Base-by-base conservation (phyloP, 2,797 vertebrate species). In the Telmatherina bonti region DNA sequence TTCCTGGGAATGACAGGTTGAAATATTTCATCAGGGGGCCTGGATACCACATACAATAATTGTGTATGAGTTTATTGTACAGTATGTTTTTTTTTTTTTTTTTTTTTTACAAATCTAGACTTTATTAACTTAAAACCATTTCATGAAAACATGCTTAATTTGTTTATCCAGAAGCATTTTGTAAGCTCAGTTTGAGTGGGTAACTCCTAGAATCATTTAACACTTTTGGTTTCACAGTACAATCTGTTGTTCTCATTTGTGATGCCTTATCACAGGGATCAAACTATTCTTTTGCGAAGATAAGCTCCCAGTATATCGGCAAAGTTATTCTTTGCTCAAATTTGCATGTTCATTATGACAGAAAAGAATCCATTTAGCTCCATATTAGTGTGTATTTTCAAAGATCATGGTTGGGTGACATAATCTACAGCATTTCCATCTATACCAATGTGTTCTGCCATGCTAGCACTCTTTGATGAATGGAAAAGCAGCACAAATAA, bases 191-290 rank as follows among this genome's bases (percentile, higher is more conserved):
- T 58, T 31, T 5, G 56, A 62, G 61, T 9, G 33, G 56, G 80
- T 78, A 68, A 68, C 76, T 58, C 62, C 69, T 77, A 72, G 67
- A 81, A 84, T 78, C 67, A 82, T 62, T 62, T 59, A 74, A 86
- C 72, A 79, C 79, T 77, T 62, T 58, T 43, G 27, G 52, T 62
- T 75, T 57, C 74, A 70, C 26, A 26, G 61, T 52, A 33, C 58
- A 58, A 51, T 74, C 58, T 64, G n/a, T 66, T 70, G 49, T 62
- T 56, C 83, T 84, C 76, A 74, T 72, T 74, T 70, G 58, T 67
- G 67, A 79, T 63, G 75, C 63, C 70, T 52, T 26, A 12, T 13
- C 13, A 26, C 22, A 52, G 22, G 26, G 22, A 52, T 51, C 47
- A 51, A 51, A 11, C 24, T 9, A 52, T 24, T 26, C 22, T 26